Evolutionary conservation across 23 tunicate species (phyloP).

Genomic region (Styela plicata): DNA sequence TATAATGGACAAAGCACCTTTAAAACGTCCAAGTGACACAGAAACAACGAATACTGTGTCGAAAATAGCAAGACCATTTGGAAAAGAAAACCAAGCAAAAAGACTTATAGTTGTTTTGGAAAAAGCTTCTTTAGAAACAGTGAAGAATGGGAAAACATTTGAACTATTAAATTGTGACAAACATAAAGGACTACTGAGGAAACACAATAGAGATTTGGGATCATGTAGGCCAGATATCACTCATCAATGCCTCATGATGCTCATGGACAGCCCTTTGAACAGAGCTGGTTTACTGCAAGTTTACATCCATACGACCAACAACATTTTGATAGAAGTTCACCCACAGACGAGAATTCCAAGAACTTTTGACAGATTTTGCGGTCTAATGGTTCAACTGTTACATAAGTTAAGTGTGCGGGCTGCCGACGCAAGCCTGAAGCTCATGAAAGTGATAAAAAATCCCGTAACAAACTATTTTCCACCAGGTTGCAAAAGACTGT

Average conservation of each 20-base stretch:
- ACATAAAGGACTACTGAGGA: slow-evolving; percentile 71
- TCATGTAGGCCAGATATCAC: slow-evolving; percentile 96
- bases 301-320: slow-evolving; percentile 73
- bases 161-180: slow-evolving; percentile 94
- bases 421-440: slow-evolving; percentile 77
- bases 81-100: slow-evolving; percentile 32
- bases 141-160: slow-evolving; percentile 74
- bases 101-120: slow-evolving; percentile 75
- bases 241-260: slow-evolving; percentile 84
- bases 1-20: not conserved
- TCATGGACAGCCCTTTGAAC: slow-evolving; percentile 96
- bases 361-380: slow-evolving; percentile 98
- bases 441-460: slow-evolving; percentile 90
- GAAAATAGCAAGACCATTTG: slow-evolving; percentile 27
- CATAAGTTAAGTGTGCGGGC: slow-evolving; percentile 87
- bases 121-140: slow-evolving; percentile 75
- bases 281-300: slow-evolving; percentile 92
- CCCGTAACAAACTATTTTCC: slow-evolving; percentile 95
- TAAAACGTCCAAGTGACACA: slow-evolving; percentile 5
- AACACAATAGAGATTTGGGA: slow-evolving; percentile 81
- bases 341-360: slow-evolving; percentile 97
- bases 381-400: slow-evolving; percentile 90
- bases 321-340: slow-evolving; percentile 90
- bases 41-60: slow-evolving; percentile 13
- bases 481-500: slow-evolving; percentile 82